Conservation (phyloP, 1,140 invertebrate species). For the Zaprionus tsacasi region DNA sequence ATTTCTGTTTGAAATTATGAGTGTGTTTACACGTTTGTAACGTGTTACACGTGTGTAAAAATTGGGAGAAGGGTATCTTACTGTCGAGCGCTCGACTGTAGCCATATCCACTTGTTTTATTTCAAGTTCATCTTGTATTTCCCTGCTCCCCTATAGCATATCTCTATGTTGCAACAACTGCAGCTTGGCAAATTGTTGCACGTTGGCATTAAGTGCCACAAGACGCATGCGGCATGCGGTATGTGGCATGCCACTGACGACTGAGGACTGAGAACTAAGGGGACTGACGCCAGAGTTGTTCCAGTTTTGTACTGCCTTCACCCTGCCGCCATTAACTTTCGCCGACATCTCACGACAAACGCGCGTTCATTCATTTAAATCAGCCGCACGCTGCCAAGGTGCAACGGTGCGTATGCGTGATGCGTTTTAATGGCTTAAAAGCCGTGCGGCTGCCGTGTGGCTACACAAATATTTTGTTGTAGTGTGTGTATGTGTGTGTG, state of each 20-base stretch:
- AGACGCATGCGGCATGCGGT: conserved; percentile 33
- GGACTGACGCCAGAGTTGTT: conserved; percentile 3
- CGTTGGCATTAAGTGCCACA: conserved; percentile 41
- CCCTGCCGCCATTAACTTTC: conserved; percentile 1
- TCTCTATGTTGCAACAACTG: background rate
- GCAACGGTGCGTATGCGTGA: conserved; percentile 54
- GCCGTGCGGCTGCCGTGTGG: conserved; percentile 20
- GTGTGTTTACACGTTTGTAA: too few relatives aligned
- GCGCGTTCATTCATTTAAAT: conserved; percentile 48
- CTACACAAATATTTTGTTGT: conserved; percentile 24
- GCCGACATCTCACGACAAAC: conserved; percentile 33
- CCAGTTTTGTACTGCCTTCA: background rate
- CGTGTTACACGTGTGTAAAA: too few relatives aligned
- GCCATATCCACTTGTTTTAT: background rate
- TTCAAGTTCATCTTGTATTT: background rate
- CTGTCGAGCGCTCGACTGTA: too few relatives aligned
- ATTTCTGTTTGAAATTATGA: too few relatives aligned
- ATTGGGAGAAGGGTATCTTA: too few relatives aligned
- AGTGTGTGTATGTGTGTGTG: background rate
- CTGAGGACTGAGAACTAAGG: background rate
- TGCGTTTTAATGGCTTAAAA: conserved; percentile 50
- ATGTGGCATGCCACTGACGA: conserved; percentile 11
- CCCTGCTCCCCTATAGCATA: background rate
- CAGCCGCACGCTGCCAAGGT: conserved; percentile 20
- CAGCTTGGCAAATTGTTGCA: background rate